Evolutionary conservation across 2,113 vertebrate species (phyloP).

Genomic region (Clarias gariepinus): DNA sequence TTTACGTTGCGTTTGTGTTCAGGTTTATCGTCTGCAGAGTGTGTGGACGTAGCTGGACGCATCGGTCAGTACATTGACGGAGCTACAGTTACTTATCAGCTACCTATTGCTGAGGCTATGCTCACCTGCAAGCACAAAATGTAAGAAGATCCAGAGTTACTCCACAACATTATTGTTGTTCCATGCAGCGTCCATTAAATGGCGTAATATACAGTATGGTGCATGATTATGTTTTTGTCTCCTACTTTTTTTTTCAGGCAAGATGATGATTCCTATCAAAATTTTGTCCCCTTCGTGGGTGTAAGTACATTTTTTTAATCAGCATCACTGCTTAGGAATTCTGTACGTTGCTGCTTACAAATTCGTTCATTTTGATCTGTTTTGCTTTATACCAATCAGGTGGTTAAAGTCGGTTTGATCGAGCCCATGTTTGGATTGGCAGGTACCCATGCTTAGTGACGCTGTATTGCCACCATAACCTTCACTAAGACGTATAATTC

Average conservation of each 20-base stretch:
- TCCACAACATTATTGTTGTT: not conserved
- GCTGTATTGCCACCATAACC: not conserved
- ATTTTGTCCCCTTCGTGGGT: constrained; percentile 81
- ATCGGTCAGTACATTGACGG: constrained; percentile 75
- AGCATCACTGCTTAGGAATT: not conserved
- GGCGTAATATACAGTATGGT: not conserved
- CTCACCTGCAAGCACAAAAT: constrained; percentile 78
- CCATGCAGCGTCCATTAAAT: not conserved
- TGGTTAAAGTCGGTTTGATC: constrained; percentile 79
- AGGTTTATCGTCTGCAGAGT: constrained; percentile 60
- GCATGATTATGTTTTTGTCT: constrained; percentile 18
- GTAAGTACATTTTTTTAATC: constrained; percentile 65
- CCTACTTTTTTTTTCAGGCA: constrained; percentile 64
- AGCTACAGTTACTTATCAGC: constrained; percentile 70
- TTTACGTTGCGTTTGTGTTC: not conserved
- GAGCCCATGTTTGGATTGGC: constrained; percentile 70
- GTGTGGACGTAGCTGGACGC: constrained; percentile 72
- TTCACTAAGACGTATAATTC: not conserved
- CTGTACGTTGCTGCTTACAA: not conserved
- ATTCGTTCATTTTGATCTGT: not conserved
- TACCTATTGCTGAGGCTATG: constrained; percentile 82
- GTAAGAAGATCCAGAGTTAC: constrained; percentile 59
- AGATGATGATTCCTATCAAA: constrained; percentile 81
- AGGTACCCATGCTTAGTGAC: constrained; percentile 60
- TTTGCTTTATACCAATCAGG: constrained; percentile 59